phyloP scores from a whole-genome alignment of 2,113 vertebrate genomes.

The Aleadryas rufinucha region DNA sequence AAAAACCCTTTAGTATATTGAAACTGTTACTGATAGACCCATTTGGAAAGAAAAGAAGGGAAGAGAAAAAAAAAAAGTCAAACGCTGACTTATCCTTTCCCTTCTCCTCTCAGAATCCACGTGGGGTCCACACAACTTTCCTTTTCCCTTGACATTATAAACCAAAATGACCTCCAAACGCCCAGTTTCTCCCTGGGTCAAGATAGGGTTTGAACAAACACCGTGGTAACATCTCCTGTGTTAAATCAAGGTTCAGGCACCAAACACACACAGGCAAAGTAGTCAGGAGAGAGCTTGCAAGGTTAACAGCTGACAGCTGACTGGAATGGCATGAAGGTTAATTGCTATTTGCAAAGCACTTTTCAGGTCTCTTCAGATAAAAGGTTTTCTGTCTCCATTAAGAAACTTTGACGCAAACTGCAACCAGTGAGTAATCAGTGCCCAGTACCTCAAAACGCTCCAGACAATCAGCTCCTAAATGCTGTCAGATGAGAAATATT shows the following conservation, averaged over 20 bases:
- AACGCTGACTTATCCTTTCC: not conserved
- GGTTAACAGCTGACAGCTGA: not conserved
- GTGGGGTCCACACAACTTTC: not conserved
- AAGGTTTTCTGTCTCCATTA: constrained; percentile 9
- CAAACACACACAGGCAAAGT: not conserved
- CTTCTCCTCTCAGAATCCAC: not conserved
- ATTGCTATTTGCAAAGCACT: constrained; percentile 33
- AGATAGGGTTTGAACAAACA: not conserved
- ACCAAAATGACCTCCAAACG: not conserved
- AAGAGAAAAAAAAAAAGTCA: not conserved
- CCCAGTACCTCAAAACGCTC: not conserved
- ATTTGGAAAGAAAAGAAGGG: not conserved
- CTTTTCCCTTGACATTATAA: not conserved
- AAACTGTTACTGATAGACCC: not conserved
- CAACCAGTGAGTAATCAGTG: not conserved
- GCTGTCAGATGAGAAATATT: not conserved
- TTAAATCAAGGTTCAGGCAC: not conserved
- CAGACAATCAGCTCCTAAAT: not conserved
- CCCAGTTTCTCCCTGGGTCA: not conserved
- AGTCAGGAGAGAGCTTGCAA: not conserved
- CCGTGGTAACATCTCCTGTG: not conserved
- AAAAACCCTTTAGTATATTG: not conserved
- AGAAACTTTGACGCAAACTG: not conserved
- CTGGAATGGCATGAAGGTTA: constrained; percentile 4
- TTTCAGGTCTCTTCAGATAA: not conserved